These are phyloP conservation scores for Gryllus longicercus DNA, from an alignment of 2,888 invertebrate genomes.

Conservation along the genomic window DNA sequence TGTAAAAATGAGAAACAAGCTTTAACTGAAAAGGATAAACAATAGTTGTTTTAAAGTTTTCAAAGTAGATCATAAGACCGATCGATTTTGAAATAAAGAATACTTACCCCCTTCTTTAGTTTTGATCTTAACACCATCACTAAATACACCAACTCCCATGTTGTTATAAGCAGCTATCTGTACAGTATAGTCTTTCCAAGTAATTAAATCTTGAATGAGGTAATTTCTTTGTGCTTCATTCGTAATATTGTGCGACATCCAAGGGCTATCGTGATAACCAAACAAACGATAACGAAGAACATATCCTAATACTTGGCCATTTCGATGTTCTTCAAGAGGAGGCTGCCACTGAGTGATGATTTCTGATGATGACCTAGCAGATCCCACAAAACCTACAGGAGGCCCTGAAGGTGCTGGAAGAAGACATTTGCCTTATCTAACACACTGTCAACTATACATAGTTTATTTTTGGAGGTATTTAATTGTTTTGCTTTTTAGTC, in stretches of 20 bases:
- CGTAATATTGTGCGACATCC: slow-evolving; percentile 88
- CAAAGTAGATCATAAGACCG: not conserved
- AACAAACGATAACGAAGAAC: slow-evolving; percentile 85
- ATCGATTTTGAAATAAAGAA: not conserved
- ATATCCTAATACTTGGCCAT: slow-evolving; percentile 92
- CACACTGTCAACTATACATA: too few species aligned
- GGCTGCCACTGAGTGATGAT: slow-evolving; percentile 97
- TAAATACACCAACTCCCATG: slow-evolving; percentile 91
- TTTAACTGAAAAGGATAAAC: not conserved
- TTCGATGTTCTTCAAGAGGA: slow-evolving; percentile 89
- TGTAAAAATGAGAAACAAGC: not conserved
- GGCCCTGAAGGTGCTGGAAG: slow-evolving; percentile 88
- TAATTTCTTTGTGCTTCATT: slow-evolving; percentile 89
- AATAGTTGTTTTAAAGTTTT: not conserved
- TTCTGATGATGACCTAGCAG: slow-evolving; percentile 88
- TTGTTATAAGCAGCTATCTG: slow-evolving; percentile 97
- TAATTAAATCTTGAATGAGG: slow-evolving; percentile 87
- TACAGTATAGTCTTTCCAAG: slow-evolving; percentile 96
- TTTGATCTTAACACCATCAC: slow-evolving; percentile 85
- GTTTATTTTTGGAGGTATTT: too few species aligned
- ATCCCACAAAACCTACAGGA: slow-evolving; percentile 90
- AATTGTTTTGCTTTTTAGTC: too few species aligned
- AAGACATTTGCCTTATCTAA: too few species aligned
- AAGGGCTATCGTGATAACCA: slow-evolving; percentile 73
- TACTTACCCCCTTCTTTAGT: slow-evolving; percentile 81